Evolutionary conservation across 2,888 invertebrate species (phyloP).

Genomic region (Oscheius onirici): DNA sequence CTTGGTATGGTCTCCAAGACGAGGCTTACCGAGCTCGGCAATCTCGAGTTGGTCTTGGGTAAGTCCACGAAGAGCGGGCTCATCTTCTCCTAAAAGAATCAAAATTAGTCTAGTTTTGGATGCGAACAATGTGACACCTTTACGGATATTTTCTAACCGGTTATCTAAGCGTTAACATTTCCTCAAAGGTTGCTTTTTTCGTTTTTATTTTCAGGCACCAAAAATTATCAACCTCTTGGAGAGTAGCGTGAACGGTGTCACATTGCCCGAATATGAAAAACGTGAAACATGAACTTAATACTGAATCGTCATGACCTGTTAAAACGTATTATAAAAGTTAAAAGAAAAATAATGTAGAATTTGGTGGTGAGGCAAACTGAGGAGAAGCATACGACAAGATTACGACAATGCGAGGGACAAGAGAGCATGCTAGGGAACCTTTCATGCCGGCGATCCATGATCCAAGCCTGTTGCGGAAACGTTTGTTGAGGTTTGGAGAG

Average conservation of each 20-base stretch:
- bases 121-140: conserved; percentile 16
- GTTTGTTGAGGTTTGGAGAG: conserved; percentile 51
- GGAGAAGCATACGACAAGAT: conserved; percentile 20
- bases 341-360: conserved; percentile 12
- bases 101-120: background rate
- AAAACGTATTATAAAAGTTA: conserved; percentile 25
- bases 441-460: conserved; percentile 65
- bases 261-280: conserved; percentile 1
- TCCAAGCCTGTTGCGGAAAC: conserved; percentile 57
- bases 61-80: conserved; percentile 44
- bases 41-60: conserved; percentile 73
- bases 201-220: background rate
- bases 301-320: conserved; percentile 27
- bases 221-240: background rate
- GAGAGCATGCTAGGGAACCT: conserved; percentile 34
- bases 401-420: conserved; percentile 11
- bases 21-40: conserved; percentile 84
- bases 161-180: conserved; percentile 12
- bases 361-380: conserved; percentile 13
- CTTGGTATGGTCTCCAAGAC: conserved; percentile 86
- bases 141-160: conserved; percentile 1
- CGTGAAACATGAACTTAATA: conserved; percentile 8
- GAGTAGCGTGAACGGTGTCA: conserved; percentile 3
- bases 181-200: background rate
- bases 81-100: conserved; percentile 47